Percentiles rank a stretch among this genome's conserved stretches.
Conservation (phyloP, 2,888 invertebrate genomes). For the Lycaena phlaeas region DNA sequence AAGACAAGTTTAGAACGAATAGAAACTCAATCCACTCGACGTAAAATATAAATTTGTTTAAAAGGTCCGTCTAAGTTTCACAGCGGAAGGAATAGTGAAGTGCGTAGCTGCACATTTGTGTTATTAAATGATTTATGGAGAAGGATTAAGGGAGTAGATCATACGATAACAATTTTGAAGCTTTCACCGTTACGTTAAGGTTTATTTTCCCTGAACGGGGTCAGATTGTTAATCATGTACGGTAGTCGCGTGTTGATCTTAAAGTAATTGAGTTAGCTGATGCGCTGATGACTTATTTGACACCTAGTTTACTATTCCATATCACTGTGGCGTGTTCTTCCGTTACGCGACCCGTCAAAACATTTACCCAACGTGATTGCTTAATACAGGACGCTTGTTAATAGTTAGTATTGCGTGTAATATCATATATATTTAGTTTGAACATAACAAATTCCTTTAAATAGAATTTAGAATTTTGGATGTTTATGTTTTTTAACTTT, state of each 20-base stretch:
- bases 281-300: slow-evolving; percentile 71
- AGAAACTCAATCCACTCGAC: slow-evolving; percentile 2
- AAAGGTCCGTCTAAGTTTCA: slow-evolving; percentile 14
- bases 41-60: slow-evolving; percentile 11
- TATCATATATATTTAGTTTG: not conserved
- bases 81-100: slow-evolving; percentile 66
- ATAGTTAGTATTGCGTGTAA: slow-evolving; percentile 13
- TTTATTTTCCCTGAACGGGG: slow-evolving; percentile 29
- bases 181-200: slow-evolving; percentile 33
- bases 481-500: no score
- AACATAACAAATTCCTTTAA: no score
- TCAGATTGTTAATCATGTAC: slow-evolving; percentile 54
- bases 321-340: slow-evolving; percentile 25
- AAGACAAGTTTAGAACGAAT: not conserved
- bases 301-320: slow-evolving; percentile 46
- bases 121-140: slow-evolving; percentile 72
- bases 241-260: slow-evolving; percentile 69
- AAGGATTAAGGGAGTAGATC: slow-evolving; percentile 48
- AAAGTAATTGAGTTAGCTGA: slow-evolving; percentile 70
- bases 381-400: slow-evolving; percentile 12
- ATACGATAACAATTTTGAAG: slow-evolving; percentile 37
- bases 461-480: no score
- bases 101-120: slow-evolving; percentile 70
- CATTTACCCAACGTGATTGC: slow-evolving; percentile 18
- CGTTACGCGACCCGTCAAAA: slow-evolving; percentile 26